Conservation (phyloP, 2,888 invertebrate species). For the Drosophila histrio region DNA sequence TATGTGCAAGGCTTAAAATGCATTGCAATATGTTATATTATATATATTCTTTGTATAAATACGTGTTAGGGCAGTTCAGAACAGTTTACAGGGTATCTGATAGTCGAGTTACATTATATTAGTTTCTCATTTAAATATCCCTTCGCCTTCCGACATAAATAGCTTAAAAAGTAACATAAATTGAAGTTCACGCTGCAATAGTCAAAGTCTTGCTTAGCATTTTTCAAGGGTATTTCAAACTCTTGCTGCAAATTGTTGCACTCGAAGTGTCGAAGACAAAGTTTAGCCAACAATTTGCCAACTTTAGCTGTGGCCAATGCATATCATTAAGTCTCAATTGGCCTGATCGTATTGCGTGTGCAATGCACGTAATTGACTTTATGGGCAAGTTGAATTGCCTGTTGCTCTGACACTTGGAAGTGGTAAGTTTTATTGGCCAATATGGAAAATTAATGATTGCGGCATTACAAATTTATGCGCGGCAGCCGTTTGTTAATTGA, state of each 20-base stretch:
- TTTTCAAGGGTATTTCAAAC: not conserved
- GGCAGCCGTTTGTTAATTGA: slow-evolving; percentile 38
- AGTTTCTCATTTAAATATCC: not conserved
- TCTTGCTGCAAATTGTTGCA: slow-evolving; percentile 25
- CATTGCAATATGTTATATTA: too few relatives aligned
- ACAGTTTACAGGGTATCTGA: not conserved
- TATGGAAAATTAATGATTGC: slow-evolving; percentile 56
- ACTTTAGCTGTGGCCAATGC: slow-evolving; percentile 33
- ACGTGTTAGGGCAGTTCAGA: too few relatives aligned
- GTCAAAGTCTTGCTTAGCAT: not conserved
- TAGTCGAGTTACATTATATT: not conserved
- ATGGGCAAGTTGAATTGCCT: slow-evolving; percentile 49
- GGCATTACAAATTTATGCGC: slow-evolving; percentile 50
- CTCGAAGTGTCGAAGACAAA: slow-evolving; percentile 6
- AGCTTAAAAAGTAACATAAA: not conserved
- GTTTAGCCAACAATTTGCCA: not conserved
- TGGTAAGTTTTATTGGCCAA: slow-evolving; percentile 62
- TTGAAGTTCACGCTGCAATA: not conserved
- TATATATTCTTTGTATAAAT: too few relatives aligned
- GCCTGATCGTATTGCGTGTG: slow-evolving; percentile 42
- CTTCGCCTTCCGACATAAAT: not conserved
- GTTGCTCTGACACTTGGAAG: slow-evolving; percentile 10
- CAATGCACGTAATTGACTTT: slow-evolving; percentile 57
- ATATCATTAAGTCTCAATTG: slow-evolving; percentile 38
- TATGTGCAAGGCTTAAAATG: too few relatives aligned